Evolutionary conservation across 2,888 invertebrate species (phyloP), one percentile per base, ranked within the genome.

Genomic region (Andricus curvator): DNA sequence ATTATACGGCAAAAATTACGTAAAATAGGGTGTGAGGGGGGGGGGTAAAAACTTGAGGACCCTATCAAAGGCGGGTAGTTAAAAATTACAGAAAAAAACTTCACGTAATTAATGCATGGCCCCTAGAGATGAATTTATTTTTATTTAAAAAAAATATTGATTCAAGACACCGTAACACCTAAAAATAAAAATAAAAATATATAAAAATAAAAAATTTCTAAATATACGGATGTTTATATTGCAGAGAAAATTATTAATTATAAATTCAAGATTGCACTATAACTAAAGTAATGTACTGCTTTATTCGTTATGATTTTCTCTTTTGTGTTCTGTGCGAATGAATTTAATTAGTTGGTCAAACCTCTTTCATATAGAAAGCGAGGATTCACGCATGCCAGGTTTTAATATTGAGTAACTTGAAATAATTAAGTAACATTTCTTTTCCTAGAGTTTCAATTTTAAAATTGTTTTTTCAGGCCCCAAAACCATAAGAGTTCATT

Each of bases 361-460:
- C 13, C 56, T 33, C 70, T 70, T 48, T 70, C 51, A 56, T 56
- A 70, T 74, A 74, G 74, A 74, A 74, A 74, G 56, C 56, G 56
- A 56, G 74, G 56, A 74, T 74, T 74, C 37, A 74, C 74, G 74
- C 74, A 74, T 74, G 56, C 33, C 33, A 37, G 56, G 56, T 74
- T 37, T 2, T 20, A 56, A 74, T 56, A 33, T 74, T 74, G 74
- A 56, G 56, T 74, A 74, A 74, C 74, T 56, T 74, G 51, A 33
- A 56, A 74, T 74, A 74, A 56, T 56, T 56, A 51, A 56, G 29
- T 56, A 74, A 56, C 33, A 1, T 56, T n/a, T n/a, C 13, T 56
- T 74, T 33, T 74, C 44, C 17, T 6, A 1, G 41, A 22, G 9
- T 6, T 56, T n/a, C 0, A 25, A 25, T 62, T 62, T 25, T 4